These are phyloP conservation scores for Esox niger DNA, from an alignment of 2,113 vertebrate species.

Conservation along the genomic window DNA sequence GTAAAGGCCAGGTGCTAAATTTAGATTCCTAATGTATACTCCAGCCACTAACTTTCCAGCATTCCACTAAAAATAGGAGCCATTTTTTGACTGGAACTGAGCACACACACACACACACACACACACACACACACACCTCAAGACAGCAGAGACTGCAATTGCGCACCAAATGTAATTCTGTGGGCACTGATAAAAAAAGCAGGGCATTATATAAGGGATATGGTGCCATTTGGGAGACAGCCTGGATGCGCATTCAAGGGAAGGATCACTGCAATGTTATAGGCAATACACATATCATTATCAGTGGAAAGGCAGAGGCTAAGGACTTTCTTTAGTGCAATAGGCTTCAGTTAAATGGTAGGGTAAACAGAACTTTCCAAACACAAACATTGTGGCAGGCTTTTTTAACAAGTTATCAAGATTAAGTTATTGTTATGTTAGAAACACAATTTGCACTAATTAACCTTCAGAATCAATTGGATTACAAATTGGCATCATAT, in stretches of 20 bases:
- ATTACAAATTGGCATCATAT: constrained; percentile 8
- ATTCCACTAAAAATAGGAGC: constrained; percentile 19
- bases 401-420: background rate
- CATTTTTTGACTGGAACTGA: no score
- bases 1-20: constrained; percentile 22
- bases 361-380: background rate
- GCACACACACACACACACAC: no score
- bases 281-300: background rate
- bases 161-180: no score
- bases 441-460: constrained; percentile 28
- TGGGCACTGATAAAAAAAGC: no score
- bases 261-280: background rate
- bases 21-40: constrained; percentile 14
- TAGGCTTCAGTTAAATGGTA: background rate
- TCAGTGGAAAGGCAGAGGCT: constrained; percentile 3
- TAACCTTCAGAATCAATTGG: constrained; percentile 30
- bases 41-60: constrained; percentile 3
- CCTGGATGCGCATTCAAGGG: background rate
- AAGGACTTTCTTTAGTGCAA: background rate
- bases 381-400: constrained; percentile 1
- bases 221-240: background rate
- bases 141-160: no score
- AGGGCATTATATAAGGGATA: no score
- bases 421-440: constrained; percentile 15
- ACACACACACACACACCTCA: no score